These are phyloP conservation scores for Lithophane ornitopus DNA, from an alignment of 2,888 invertebrate species.

Conservation along the genomic window DNA sequence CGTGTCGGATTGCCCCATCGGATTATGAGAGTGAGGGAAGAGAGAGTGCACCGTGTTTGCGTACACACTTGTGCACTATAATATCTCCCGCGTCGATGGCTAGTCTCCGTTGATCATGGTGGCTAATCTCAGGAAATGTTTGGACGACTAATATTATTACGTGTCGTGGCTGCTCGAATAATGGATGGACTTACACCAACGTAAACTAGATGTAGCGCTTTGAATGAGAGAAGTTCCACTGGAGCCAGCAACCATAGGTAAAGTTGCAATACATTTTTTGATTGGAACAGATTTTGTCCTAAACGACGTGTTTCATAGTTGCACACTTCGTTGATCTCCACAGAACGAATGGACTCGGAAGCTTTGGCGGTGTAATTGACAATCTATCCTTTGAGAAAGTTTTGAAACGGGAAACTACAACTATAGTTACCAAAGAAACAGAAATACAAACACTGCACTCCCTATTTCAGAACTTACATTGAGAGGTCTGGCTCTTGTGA, in stretches of 20 bases:
- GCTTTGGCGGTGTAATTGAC: neutral
- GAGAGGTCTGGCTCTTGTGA: too few relatives aligned
- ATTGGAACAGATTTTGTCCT: neutral
- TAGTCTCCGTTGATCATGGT: neutral
- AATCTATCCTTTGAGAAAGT: neutral
- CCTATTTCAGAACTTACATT: neutral
- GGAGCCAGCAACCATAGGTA: neutral
- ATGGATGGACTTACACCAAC: neutral
- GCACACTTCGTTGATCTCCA: neutral
- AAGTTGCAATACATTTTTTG: neutral
- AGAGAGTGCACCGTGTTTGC: neutral
- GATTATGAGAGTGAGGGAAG: neutral
- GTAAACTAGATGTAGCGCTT: neutral
- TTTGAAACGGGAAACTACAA: neutral
- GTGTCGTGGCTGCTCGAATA: neutral
- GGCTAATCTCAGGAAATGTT: neutral
- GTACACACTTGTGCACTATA: neutral
- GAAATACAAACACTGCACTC: neutral
- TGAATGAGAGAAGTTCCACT: neutral
- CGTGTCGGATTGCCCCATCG: neutral
- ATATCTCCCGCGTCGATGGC: neutral
- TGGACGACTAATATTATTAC: neutral
- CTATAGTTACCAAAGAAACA: neutral
- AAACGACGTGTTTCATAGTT: neutral
- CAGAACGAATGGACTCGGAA: neutral